Percentiles rank a stretch among this genome's conserved stretches.
Evolutionary conservation across 35 echinoderm and acorn worm genomes (phyloP).

Genomic region (Heliocidaris tuberculata): DNA sequence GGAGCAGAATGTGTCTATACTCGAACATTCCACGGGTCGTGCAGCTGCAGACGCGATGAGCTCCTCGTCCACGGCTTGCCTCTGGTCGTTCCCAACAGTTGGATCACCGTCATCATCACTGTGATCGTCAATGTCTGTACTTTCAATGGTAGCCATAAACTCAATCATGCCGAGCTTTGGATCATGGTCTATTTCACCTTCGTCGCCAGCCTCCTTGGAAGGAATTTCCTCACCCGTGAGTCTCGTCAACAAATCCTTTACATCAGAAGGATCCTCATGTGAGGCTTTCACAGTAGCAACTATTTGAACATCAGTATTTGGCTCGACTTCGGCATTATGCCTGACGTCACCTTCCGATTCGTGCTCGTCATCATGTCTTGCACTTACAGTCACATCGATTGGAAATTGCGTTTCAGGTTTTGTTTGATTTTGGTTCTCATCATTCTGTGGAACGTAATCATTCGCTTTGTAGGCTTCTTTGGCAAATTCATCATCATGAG

Average conservation of each 20-base stretch:
- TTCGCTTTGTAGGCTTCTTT: background rate
- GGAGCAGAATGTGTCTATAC: background rate
- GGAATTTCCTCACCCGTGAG: background rate
- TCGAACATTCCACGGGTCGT: slow-evolving; percentile 8
- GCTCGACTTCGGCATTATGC: background rate
- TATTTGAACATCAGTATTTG: background rate
- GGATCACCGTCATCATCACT: background rate
- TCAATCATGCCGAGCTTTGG: background rate
- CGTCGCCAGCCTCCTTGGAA: background rate
- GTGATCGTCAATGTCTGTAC: background rate
- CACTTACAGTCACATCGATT: background rate
- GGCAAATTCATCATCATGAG: background rate
- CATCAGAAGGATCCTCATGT: background rate
- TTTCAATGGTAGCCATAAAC: background rate
- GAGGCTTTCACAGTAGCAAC: background rate
- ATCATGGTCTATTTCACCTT: background rate
- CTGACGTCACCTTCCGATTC: background rate
- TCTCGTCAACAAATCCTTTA: background rate
- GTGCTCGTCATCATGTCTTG: background rate
- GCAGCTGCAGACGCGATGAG: background rate
- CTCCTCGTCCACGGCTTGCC: background rate
- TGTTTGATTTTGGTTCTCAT: slow-evolving; percentile 5
- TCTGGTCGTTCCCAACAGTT: background rate
- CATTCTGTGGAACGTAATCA: background rate
- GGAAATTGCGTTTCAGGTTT: background rate